Conservation (phyloP, 2,797 vertebrate species). For the Lophotriccus pileatus region DNA sequence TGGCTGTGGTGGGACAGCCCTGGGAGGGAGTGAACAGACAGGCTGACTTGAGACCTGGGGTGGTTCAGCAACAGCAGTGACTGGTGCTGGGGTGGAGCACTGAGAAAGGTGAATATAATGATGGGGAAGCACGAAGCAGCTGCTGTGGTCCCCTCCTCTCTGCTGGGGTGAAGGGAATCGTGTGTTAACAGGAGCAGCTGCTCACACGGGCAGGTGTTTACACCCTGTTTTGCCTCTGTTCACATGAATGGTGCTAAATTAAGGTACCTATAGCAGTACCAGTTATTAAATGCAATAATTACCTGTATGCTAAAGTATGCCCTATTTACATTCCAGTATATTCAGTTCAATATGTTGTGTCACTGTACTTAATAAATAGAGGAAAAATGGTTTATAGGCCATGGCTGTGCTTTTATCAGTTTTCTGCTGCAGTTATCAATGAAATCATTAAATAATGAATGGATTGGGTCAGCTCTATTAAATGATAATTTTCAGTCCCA, state of each 20-base stretch:
- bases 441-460: constrained; percentile 70
- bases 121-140: background rate
- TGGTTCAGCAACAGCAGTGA: background rate
- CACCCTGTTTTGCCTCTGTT: background rate
- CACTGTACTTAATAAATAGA: constrained; percentile 59
- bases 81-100: background rate
- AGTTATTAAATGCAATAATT: constrained; percentile 12
- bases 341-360: constrained; percentile 32
- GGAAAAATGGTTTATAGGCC: constrained; percentile 45
- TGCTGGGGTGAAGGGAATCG: background rate
- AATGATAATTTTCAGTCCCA: constrained; percentile 19
- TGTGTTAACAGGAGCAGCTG: background rate
- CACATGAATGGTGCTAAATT: background rate
- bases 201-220: background rate
- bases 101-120: background rate
- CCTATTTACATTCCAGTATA: background rate
- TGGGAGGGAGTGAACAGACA: background rate
- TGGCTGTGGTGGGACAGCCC: background rate
- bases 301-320: background rate
- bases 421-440: constrained; percentile 38
- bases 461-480: constrained; percentile 45
- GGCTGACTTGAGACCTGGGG: background rate
- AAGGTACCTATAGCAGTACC: background rate
- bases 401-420: constrained; percentile 39
- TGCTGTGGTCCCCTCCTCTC: background rate